These are phyloP conservation scores for Ariolimax columbianus DNA, from an alignment of 2,888 invertebrate genomes.

Conservation along the genomic window DNA sequence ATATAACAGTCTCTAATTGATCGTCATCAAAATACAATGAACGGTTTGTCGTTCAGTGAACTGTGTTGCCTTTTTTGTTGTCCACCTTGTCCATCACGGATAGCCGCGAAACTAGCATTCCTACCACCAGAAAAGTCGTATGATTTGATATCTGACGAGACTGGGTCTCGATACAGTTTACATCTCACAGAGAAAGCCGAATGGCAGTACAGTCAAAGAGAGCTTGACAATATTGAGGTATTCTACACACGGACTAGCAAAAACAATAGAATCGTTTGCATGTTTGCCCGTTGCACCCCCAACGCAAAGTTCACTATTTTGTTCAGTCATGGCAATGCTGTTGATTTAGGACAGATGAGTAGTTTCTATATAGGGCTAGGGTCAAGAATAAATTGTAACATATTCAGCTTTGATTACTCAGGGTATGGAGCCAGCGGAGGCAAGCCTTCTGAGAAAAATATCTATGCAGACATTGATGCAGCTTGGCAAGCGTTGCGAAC, in stretches of 20 bases:
- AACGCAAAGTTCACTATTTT: constrained; percentile 88
- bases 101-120: constrained; percentile 99
- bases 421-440: constrained; percentile 96
- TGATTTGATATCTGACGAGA: constrained; percentile 91
- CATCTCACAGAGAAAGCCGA: constrained; percentile 94
- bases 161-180: constrained; percentile 87
- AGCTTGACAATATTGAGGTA: constrained; percentile 87
- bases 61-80: constrained; percentile 99
- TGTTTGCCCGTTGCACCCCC: constrained; percentile 87
- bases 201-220: constrained; percentile 95
- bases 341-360: constrained; percentile 98
- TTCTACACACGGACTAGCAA: constrained; percentile 89
- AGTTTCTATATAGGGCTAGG: constrained; percentile 96
- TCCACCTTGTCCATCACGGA: constrained; percentile 98
- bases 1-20: neutral
- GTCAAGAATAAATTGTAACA: constrained; percentile 95
- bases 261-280: constrained; percentile 96
- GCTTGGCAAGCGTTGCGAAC: constrained; percentile 95
- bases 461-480: constrained; percentile 99
- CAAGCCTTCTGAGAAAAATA: constrained; percentile 97
- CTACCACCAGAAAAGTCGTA: constrained; percentile 99
- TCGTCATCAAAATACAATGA: constrained; percentile 64
- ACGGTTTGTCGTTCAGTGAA: constrained; percentile 83
- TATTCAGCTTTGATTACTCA: constrained; percentile 88
- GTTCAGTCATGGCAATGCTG: constrained; percentile 98